Conservation (phyloP, 2,888 invertebrate genomes). For the Diloba caeruleocephala region DNA sequence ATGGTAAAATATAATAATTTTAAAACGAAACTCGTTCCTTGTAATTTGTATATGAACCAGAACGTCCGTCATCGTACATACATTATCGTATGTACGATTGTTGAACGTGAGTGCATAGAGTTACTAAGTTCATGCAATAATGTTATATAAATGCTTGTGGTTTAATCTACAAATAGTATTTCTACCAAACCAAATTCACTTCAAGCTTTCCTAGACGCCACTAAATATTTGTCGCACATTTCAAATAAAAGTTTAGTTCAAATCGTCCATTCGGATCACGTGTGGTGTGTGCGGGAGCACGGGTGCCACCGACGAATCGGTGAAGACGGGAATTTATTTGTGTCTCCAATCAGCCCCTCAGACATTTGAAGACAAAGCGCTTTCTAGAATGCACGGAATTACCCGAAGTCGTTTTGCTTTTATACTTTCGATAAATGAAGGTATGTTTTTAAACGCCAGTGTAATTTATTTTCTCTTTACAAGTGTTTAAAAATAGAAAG, state of each 20-base stretch:
- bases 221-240: slow-evolving; percentile 51
- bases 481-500: no score
- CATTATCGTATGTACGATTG: no score
- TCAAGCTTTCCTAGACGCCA: slow-evolving; percentile 29
- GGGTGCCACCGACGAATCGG: slow-evolving; percentile 56
- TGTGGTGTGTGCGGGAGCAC: slow-evolving; percentile 52
- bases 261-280: slow-evolving; percentile 63
- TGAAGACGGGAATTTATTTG: slow-evolving; percentile 76
- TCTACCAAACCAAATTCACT: slow-evolving; percentile 12
- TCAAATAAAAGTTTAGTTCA: slow-evolving; percentile 51
- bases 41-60: no score
- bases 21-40: no score
- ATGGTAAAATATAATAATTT: no score
- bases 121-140: no score
- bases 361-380: slow-evolving; percentile 75
- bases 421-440: slow-evolving; percentile 22
- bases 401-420: slow-evolving; percentile 44
- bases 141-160: no score
- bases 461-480: background rate
- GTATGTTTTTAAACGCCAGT: slow-evolving; percentile 1
- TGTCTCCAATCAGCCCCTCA: slow-evolving; percentile 79
- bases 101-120: no score
- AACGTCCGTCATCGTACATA: no score
- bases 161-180: background rate
- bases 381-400: slow-evolving; percentile 64